These are phyloP conservation scores for Coenobita brevimanus DNA, from an alignment of 1,140 invertebrate species.

Conservation along the genomic window DNA sequence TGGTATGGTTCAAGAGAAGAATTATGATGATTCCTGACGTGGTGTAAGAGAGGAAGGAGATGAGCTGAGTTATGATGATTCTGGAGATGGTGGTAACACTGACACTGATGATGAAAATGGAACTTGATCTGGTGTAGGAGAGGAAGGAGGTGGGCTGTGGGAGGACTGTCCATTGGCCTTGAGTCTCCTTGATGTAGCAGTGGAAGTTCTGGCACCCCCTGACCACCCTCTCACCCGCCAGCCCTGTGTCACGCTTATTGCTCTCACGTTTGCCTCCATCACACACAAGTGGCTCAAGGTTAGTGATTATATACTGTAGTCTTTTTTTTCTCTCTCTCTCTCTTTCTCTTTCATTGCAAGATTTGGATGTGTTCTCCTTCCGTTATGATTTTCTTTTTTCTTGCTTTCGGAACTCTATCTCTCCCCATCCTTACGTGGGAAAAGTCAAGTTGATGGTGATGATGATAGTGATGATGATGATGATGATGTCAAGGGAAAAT, in stretches of 20 bases:
- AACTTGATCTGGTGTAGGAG: constrained; percentile 20
- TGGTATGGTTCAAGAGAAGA: no score
- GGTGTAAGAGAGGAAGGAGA: no score
- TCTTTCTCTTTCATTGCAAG: neutral
- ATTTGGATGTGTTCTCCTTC: neutral
- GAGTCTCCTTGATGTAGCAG: constrained; percentile 29
- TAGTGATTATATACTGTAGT: no score
- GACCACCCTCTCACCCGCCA: constrained; percentile 56
- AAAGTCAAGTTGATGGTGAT: no score
- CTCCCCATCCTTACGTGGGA: no score
- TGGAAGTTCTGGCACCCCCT: constrained; percentile 27
- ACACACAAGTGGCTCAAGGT: constrained; percentile 56
- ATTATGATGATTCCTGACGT: no score
- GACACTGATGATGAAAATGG: neutral
- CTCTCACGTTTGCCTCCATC: constrained; percentile 35
- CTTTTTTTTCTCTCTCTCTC: neutral
- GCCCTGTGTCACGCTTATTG: constrained; percentile 52
- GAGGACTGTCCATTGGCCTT: constrained; percentile 45
- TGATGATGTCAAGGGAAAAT: no score
- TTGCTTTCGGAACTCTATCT: no score
- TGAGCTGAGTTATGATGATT: no score
- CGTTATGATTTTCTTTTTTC: no score
- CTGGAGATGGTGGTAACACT: neutral
- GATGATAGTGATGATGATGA: no score
- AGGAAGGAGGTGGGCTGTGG: constrained; percentile 33